Percentiles rank a stretch among this genome's conserved stretches.
Evolutionary conservation across 2,888 invertebrate species (phyloP).

Genomic region (Thyatira batis): DNA sequence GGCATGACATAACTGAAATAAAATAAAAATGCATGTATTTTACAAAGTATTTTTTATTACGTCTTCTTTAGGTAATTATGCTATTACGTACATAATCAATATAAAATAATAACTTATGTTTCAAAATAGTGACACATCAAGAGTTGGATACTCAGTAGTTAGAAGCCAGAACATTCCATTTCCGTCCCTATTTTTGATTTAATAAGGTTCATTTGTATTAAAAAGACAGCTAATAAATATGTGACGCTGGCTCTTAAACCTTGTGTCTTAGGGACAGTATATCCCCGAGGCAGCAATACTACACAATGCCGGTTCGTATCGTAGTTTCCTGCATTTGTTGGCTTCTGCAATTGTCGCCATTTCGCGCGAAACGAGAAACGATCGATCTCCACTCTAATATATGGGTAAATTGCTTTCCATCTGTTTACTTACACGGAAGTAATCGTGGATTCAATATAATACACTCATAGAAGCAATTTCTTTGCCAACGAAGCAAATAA

Average conservation of each 20-base stretch:
- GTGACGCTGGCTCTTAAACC: slow-evolving; percentile 22
- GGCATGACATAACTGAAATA: too few species aligned
- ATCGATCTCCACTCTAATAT: slow-evolving; percentile 41
- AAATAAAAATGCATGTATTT: too few species aligned
- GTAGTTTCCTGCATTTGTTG: slow-evolving; percentile 51
- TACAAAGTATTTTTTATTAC: too few species aligned
- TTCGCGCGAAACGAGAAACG: slow-evolving; percentile 22
- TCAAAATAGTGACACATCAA: too few species aligned
- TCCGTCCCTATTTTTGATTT: too few species aligned
- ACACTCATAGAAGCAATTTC: not conserved
- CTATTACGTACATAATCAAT: too few species aligned
- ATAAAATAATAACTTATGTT: too few species aligned
- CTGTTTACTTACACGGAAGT: slow-evolving; percentile 9
- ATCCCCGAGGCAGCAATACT: slow-evolving; percentile 55
- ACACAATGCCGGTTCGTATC: slow-evolving; percentile 49
- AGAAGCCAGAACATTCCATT: too few species aligned
- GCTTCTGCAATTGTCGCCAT: slow-evolving; percentile 54
- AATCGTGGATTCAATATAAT: not conserved
- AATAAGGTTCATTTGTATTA: too few species aligned
- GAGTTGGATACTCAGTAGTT: too few species aligned
- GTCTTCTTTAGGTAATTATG: too few species aligned
- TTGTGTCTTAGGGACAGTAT: slow-evolving; percentile 24
- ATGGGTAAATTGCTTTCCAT: slow-evolving; percentile 40
- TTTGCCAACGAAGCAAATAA: not conserved
- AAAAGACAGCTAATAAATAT: not conserved